phyloP scores from a whole-genome alignment of 2,113 vertebrate species.

The Barbus barbus region DNA sequence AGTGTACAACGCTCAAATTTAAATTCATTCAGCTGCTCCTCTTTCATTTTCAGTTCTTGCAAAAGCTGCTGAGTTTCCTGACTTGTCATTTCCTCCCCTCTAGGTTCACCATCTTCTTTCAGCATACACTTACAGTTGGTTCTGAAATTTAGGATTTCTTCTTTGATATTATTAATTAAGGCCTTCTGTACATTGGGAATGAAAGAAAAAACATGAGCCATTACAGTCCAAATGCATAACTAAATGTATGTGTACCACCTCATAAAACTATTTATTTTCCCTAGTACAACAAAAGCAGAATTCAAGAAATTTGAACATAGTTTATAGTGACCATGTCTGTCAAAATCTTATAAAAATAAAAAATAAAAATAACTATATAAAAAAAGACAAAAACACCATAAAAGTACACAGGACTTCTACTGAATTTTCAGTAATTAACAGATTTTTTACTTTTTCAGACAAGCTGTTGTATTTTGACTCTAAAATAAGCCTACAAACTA shows the following conservation, averaged over 20 bases:
- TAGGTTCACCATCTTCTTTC: neutral
- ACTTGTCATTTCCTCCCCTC: conserved; percentile 26
- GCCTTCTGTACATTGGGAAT: conserved; percentile 50
- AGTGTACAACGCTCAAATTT: conserved; percentile 51
- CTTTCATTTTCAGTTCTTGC: conserved; percentile 40
- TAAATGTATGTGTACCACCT: neutral
- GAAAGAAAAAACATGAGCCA: neutral
- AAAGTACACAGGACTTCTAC: no score
- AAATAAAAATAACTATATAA: no score
- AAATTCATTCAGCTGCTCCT: conserved; percentile 53
- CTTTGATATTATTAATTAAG: conserved; percentile 65
- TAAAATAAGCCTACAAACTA: neutral
- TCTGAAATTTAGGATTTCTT: conserved; percentile 61
- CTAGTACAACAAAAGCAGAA: no score
- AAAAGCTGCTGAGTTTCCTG: conserved; percentile 22
- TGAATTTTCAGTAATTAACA: no score
- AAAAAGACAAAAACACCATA: no score
- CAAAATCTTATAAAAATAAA: no score
- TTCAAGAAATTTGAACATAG: no score
- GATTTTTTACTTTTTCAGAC: no score
- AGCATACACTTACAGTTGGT: conserved; percentile 57
- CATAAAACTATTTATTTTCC: no score
- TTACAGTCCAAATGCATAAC: neutral
- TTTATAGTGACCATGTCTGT: no score
- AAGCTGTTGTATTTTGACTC: no score